Evolutionary conservation across 2,888 invertebrate species (phyloP).

Genomic region (Mesochorus sp.): DNA sequence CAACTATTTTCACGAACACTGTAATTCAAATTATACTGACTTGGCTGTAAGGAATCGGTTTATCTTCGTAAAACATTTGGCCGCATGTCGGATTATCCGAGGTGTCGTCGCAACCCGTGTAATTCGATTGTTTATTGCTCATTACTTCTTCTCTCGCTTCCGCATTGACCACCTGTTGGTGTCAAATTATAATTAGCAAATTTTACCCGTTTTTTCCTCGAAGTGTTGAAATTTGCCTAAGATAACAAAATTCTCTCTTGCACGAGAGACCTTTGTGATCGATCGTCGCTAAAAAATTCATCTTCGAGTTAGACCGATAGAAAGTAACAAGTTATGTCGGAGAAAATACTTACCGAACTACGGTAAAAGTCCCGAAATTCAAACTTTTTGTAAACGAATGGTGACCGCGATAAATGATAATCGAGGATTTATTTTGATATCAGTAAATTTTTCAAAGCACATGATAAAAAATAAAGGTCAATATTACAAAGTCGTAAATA

Average conservation of each 20-base stretch:
- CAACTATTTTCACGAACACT: no score
- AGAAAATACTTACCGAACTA: no score
- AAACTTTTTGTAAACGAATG: no score
- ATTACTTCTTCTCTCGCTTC: constrained; percentile 82
- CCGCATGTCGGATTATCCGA: constrained; percentile 81
- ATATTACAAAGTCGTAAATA: no score
- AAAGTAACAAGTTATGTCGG: no score
- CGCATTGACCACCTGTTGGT: constrained; percentile 81
- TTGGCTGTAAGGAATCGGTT: constrained; percentile 81
- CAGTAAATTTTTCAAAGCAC: no score
- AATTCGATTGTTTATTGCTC: constrained; percentile 80
- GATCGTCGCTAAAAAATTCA: background rate
- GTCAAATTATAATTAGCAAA: background rate
- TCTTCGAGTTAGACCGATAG: background rate
- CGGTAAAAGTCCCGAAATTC: no score
- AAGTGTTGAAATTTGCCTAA: background rate
- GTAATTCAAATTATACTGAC: constrained; percentile 56
- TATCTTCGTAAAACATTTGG: constrained; percentile 77
- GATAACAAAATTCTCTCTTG: background rate
- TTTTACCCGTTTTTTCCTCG: background rate
- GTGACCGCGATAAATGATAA: no score
- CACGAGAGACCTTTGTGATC: background rate
- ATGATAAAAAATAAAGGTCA: no score
- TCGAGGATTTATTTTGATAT: no score
- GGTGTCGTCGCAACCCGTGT: constrained; percentile 80